Evolutionary conservation across 2,888 invertebrate species (phyloP).

Genomic region (Parelbella ahira): DNA sequence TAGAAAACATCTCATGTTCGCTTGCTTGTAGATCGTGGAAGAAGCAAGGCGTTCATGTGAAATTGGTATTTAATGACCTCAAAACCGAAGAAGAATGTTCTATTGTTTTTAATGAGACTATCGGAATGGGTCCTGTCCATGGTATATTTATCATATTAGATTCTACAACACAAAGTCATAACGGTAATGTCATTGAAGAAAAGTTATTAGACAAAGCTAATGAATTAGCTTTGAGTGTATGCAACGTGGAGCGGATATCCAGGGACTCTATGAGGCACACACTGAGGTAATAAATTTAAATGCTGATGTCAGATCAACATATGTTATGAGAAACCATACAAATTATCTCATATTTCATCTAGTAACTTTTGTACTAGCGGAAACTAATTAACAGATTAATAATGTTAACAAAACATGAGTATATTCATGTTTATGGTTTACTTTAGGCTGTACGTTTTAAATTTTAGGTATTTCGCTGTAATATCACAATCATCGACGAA

Average conservation of each 20-base stretch:
- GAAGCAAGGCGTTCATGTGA: background rate
- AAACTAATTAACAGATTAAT: no score
- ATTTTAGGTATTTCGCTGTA: conserved; percentile 4
- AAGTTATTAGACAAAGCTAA: background rate
- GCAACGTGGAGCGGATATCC: background rate
- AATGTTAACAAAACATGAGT: no score
- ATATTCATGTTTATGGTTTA: no score
- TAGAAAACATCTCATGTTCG: background rate
- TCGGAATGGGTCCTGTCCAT: conserved; percentile 5
- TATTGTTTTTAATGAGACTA: conserved; percentile 4
- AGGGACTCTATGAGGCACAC: background rate
- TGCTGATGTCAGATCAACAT: no score
- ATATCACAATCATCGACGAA: conserved; percentile 1
- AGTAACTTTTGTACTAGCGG: no score
- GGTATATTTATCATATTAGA: conserved; percentile 3
- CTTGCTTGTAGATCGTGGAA: conserved; percentile 4
- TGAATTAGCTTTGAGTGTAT: background rate
- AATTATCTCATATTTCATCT: no score
- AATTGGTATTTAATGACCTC: background rate
- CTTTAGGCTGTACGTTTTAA: no score
- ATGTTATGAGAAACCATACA: no score
- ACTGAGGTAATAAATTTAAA: no score
- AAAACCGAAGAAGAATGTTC: conserved; percentile 7
- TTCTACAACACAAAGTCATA: no score
- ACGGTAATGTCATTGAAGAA: no score